Evolutionary conservation across 2,797 vertebrate species (phyloP), one percentile per base, ranked within the genome.

Genomic region (Acipenser ruthenus): DNA sequence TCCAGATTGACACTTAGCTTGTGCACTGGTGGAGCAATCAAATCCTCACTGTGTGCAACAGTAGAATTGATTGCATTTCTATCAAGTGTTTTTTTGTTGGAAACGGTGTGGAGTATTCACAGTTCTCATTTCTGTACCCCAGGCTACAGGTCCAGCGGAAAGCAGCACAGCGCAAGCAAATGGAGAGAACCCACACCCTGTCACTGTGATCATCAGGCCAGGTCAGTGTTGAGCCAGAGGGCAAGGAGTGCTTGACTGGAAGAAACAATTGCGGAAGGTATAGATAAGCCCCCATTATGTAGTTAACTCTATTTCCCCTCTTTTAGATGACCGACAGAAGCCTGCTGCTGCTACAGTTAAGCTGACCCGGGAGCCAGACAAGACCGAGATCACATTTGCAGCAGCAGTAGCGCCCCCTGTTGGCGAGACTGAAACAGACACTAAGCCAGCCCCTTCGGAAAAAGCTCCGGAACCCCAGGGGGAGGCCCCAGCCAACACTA

Each of bases 101-200:
- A 5, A 37, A 37, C 5, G 37, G 37, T 37, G 37, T 37, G 37
- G 37, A 37, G 37, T 37, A 37, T 37, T 37, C 37, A 37, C 37
- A 37, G 37, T 37, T 37, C 37, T 37, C 37, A 37, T 37, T 64
- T 10, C 1, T 71, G 5, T 67, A 63, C 51, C 64, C 72, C 78
- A 89, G 87, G 71, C 80, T 80, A 80, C 79, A 78, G 77, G 71
- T 72, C 79, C 80, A 70, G 94, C 94, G 80, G 87, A 83, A 0
- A 69, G 88, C 77, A 78, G 82, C 68, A 81, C 86, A 68, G 78
- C 86, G 59, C 94, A 97, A 74, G 85, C 94, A 74, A 98, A 97
- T 0, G 94, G 94, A 86, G 95, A 99, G 87, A 93, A 86, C 18
- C 69, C 86, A 69, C 64, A 82, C 77, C 90, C 92, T 77, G 87